Evolutionary conservation across 2,113 vertebrate species (phyloP).

Genomic region (Microcebus ravelobensis): DNA sequence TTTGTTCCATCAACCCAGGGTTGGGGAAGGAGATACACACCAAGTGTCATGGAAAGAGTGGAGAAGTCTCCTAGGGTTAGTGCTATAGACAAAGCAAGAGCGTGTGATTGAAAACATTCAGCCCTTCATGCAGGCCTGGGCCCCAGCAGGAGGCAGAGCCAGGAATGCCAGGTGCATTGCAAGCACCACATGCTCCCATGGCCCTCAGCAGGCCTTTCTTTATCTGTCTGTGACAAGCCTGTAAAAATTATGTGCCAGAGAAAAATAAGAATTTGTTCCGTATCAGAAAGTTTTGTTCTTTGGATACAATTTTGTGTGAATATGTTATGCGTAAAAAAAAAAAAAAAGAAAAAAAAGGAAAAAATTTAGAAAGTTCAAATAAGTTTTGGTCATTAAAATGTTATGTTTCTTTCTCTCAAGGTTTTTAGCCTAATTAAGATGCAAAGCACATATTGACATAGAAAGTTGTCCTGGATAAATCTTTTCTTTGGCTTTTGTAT

Average conservation of each 20-base stretch:
- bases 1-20: constrained; percentile 68
- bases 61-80: constrained; percentile 53
- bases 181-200: background rate
- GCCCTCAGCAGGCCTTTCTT: constrained; percentile 31
- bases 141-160: constrained; percentile 31
- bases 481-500: constrained; percentile 57
- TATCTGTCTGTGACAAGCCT: constrained; percentile 32
- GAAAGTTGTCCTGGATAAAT: constrained; percentile 1
- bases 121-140: background rate
- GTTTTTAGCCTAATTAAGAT: constrained; percentile 40
- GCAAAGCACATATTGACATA: background rate
- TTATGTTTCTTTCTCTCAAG: constrained; percentile 41
- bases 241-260: constrained; percentile 47
- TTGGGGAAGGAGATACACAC: constrained; percentile 7
- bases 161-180: constrained; percentile 24
- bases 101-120: constrained; percentile 59
- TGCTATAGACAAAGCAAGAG: constrained; percentile 35
- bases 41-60: constrained; percentile 43
- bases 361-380: constrained; percentile 44
- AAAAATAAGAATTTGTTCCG: constrained; percentile 62
- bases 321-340: background rate
- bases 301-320: background rate
- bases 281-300: constrained; percentile 63
- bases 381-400: constrained; percentile 52
- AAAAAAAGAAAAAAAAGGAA: background rate